Evolutionary conservation across 2,888 invertebrate species (phyloP), one percentile per base, ranked within the genome.

Genomic region (Eurytoma californica): DNA sequence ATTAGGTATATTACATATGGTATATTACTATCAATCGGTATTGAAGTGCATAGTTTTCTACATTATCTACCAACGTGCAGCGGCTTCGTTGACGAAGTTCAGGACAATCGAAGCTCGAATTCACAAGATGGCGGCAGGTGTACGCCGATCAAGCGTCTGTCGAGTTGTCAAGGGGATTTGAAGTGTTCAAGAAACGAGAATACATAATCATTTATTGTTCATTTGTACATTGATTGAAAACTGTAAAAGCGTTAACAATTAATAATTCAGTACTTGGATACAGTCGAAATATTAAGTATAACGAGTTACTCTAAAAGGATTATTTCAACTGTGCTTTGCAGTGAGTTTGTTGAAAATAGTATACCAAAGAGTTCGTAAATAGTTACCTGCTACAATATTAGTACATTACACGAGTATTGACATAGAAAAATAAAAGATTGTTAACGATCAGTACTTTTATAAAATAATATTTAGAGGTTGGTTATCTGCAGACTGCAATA

Each of bases 111-210:
- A 47, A 39, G 39, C 63, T 63, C 63, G 14, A 4, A n/a, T 53
- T 63, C 63, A 39, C 63, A 63, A 63, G 63, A 63, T 63, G 63
- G 63, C 63, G 63, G 47, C 9, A 18, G 18, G n/a, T 3, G 7
- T 28, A 24, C 53, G 16, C 14, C 12, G 53, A n/a, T n/a, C 53
- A 1, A 24, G 58, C 9, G 12, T 14, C 4, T 60, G 28, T 0
- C 28, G 14, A 9, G 7, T 9, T 39, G 9, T 1, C 39, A 39
- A 7, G 9, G 39, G 1, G 39, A 39, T 39, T 39, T 39, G 9
- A 39, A 39, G 9, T 60, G 14, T 14, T 60, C 60, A 14, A 5
- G 28, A 24, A 24, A 60, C 28, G 5, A 24, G 14, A 14, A 28
- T 13, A 28, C 14, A 28, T 60, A 3, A 14, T 60, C 16, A 7